These are phyloP conservation scores for Rotaria socialis DNA, from an alignment of 2,888 invertebrate species.

Conservation along the genomic window DNA sequence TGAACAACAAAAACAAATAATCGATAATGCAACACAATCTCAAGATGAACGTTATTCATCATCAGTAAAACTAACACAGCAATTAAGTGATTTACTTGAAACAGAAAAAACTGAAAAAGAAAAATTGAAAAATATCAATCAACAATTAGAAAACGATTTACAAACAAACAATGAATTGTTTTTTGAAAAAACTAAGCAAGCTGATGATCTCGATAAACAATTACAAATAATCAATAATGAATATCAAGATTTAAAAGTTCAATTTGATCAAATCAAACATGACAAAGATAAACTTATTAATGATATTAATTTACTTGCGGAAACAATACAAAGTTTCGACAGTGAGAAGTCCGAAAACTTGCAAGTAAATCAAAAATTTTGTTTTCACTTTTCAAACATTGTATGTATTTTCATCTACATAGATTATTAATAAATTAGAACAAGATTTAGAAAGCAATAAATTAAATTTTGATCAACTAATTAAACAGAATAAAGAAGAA, in stretches of 20 bases:
- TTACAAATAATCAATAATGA: background rate
- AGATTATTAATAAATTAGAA: background rate
- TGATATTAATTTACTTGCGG: background rate
- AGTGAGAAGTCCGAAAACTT: background rate
- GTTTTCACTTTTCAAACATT: background rate
- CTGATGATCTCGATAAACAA: constrained; percentile 5
- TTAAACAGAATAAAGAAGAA: background rate
- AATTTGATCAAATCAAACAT: background rate
- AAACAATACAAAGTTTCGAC: background rate
- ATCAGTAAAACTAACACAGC: background rate
- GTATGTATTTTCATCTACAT: background rate
- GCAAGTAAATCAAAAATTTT: background rate
- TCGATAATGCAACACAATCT: background rate
- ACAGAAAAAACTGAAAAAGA: background rate
- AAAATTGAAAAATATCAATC: background rate
- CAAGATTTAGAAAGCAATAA: background rate
- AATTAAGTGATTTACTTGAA: constrained; percentile 4
- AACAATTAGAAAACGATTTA: background rate
- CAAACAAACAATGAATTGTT: background rate
- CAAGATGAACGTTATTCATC: background rate
- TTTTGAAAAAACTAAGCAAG: constrained; percentile 7
- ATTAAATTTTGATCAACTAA: background rate
- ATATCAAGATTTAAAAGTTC: background rate
- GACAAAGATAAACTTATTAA: background rate
- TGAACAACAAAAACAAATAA: background rate